These are phyloP conservation scores for Drosophila heteroneura DNA, from an alignment of 2,888 invertebrate species.

Conservation along the genomic window DNA sequence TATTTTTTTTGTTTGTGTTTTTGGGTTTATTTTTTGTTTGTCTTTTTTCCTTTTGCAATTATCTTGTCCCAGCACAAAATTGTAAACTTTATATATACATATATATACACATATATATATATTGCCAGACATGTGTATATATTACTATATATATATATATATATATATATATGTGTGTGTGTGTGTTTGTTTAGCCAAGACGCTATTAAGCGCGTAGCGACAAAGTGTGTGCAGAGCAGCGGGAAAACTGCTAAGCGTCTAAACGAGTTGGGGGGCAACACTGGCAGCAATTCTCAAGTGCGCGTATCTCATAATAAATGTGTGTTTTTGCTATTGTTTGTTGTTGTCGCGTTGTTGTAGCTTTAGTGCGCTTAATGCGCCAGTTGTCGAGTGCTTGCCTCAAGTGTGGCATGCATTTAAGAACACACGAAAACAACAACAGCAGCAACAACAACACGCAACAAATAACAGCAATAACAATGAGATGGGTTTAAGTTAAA, in stretches of 20 bases:
- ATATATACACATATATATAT: constrained; percentile 28
- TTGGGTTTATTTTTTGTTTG: constrained; percentile 15
- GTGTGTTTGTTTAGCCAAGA: constrained; percentile 49
- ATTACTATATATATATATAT: constrained; percentile 19
- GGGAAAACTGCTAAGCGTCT: not conserved
- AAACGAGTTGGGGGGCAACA: constrained; percentile 8
- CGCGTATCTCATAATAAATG: constrained; percentile 65
- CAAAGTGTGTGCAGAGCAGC: constrained; percentile 14
- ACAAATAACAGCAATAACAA: constrained; percentile 5
- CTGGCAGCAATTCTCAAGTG: constrained; percentile 48
- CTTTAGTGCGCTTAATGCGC: constrained; percentile 52
- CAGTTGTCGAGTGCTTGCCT: constrained; percentile 55
- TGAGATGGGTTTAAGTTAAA: constrained; percentile 8
- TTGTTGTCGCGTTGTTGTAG: constrained; percentile 9
- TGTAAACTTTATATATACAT: constrained; percentile 47
- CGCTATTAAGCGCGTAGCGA: constrained; percentile 52
- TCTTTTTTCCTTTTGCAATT: constrained; percentile 61
- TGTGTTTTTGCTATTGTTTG: constrained; percentile 49
- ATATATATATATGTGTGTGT: constrained; percentile 6
- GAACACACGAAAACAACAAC: constrained; percentile 18
- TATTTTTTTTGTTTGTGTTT: constrained; percentile 28
- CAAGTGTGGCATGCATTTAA: constrained; percentile 45
- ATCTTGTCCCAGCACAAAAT: constrained; percentile 76
- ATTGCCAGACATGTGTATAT: constrained; percentile 6
- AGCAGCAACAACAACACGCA: constrained; percentile 4